Base-by-base conservation (phyloP, 2,888 invertebrate genomes). In the Himalopsyche kuldschensis region DNA sequence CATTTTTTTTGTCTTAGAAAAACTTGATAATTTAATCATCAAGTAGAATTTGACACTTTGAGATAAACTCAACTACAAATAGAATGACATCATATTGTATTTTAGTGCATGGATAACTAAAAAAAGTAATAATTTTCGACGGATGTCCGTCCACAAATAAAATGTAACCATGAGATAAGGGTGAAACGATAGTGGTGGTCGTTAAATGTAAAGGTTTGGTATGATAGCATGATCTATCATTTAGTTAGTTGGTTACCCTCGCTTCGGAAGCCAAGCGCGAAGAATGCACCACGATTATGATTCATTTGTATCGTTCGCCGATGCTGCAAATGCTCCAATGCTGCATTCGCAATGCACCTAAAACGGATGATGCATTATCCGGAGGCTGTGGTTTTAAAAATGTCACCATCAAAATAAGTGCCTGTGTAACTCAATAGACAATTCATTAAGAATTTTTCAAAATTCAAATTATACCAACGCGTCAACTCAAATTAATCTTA, bases 291-390 rank as follows among this genome's bases (percentile, higher is more conserved):
- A 27, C 81, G 63, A 47, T 77, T 81, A 81, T 81, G 77, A 81
- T 10, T 81, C 47, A 81, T 75, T 81, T 81, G 77, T 81, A 46
- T 20, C 81, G 55, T 76, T 48, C 77, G 77, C 81, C 69, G 35
- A 76, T 35, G 32, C 24, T 48, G 75, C 48, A 55, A 41, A 55
- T 55, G n/a, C 55, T 55, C 1, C 69, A 27, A 0, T 69, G 4
- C 27, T 69, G 24, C 27, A 69, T 69, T 69, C 24, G 55, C n/a
- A 55, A 55, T 55, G 55, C 55, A 20, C 20, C 24, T 2, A 55
- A 55, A 55, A 55, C 55, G 20, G 55, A 1, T 20, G 5, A 55
- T 55, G 20, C 55, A 20, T 55, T 24, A 55, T 24, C 20, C 17
- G 48, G 4, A 55, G 4, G 20, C 55, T 20, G 20, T 24, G 55